Evolutionary conservation across 2,113 vertebrate genomes (phyloP).

Genomic region (Conger conger): DNA sequence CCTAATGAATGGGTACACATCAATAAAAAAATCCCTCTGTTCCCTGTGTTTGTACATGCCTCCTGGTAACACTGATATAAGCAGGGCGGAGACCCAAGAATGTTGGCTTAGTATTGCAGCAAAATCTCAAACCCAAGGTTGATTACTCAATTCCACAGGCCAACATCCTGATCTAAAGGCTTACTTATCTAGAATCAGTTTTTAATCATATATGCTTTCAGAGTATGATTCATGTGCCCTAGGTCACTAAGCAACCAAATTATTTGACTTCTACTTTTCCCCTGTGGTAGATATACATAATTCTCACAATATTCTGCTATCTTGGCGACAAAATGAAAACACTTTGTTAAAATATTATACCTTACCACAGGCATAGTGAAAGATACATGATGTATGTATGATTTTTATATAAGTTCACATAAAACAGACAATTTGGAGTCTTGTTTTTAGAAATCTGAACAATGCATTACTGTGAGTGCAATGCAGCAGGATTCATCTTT

Average conservation of each 20-base stretch:
- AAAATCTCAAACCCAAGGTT: constrained; percentile 30
- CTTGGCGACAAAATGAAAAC: too few relatives aligned
- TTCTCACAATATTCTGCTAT: too few relatives aligned
- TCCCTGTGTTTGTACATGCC: constrained; percentile 45
- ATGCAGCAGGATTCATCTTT: not conserved
- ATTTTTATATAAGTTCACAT: not conserved
- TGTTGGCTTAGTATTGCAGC: constrained; percentile 23
- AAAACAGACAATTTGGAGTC: constrained; percentile 39
- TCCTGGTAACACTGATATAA: constrained; percentile 50
- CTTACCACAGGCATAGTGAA: not conserved
- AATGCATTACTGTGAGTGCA: constrained; percentile 21
- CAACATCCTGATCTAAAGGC: constrained; percentile 2
- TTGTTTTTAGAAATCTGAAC: constrained; percentile 52
- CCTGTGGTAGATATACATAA: not conserved
- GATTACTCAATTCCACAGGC: constrained; percentile 25
- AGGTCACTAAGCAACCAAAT: not conserved
- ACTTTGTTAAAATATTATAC: not conserved
- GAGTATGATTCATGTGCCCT: constrained; percentile 8
- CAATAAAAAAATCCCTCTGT: constrained; percentile 54
- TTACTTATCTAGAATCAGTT: constrained; percentile 9
- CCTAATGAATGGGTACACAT: constrained; percentile 31
- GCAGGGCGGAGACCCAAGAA: constrained; percentile 26
- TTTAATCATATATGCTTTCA: not conserved
- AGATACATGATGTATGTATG: not conserved
- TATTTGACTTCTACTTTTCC: not conserved